Percentiles rank a stretch among this genome's conserved stretches.
Conservation (phyloP, 2,797 vertebrate species). For the Yasuhikotakia modesta region DNA sequence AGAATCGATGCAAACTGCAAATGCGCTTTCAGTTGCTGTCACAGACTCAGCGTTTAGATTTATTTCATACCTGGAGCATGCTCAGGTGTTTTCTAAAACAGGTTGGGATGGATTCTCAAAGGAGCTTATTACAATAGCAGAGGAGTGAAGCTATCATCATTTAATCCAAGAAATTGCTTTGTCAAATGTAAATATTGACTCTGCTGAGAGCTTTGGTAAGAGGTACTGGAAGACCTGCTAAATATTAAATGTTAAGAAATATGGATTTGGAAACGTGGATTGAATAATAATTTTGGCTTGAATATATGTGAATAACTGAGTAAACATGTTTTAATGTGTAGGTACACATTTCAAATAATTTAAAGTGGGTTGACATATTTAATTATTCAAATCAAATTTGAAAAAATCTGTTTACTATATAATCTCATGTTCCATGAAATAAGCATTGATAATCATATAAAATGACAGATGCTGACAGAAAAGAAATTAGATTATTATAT, state of each 20-base stretch:
- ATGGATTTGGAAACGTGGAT: constrained; percentile 13
- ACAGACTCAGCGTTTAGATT: constrained; percentile 18
- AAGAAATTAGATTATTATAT: constrained; percentile 69
- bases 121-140: constrained; percentile 75
- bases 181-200: constrained; percentile 33
- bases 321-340: not conserved
- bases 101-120: constrained; percentile 69
- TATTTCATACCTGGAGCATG: constrained; percentile 62
- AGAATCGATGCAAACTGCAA: constrained; percentile 7
- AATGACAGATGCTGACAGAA: constrained; percentile 57
- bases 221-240: constrained; percentile 36
- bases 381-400: not conserved
- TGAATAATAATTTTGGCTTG: constrained; percentile 37
- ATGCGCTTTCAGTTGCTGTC: constrained; percentile 18
- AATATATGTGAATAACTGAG: not conserved
- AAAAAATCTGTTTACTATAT: not conserved
- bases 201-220: constrained; percentile 39
- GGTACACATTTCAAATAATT: constrained; percentile 2
- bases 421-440: not conserved
- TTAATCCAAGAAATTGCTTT: constrained; percentile 13
- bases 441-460: not conserved
- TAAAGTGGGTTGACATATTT: not conserved
- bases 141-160: constrained; percentile 65
- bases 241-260: constrained; percentile 36
- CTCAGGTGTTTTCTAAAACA: constrained; percentile 63